Base-by-base conservation (phyloP, 2,797 vertebrate species). In the Mormyrus hasselquistii region DNA sequence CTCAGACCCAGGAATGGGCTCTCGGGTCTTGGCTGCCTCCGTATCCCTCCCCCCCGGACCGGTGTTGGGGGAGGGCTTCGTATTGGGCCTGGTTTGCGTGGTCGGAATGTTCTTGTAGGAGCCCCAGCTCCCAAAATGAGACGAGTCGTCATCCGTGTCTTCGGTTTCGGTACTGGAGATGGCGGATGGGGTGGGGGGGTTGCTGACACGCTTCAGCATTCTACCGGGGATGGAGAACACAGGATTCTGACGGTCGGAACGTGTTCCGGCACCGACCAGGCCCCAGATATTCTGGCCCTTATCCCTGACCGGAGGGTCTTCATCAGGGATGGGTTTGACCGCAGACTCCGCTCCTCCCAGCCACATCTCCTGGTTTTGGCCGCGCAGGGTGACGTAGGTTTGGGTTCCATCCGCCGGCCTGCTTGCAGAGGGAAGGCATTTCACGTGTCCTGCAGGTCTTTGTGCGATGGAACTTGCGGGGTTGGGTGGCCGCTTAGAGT, bases 271-370 rank as follows among this genome's bases (percentile, higher is more conserved):
- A 38, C 90, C 95, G 76, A 22, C 93, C 91, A 93, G 88, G 90
- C 94, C 96, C 96, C 96, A 96, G 85, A 95, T 93, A 0, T 91
- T 90, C 14, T 89, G 93, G 76, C 92, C 95, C 34, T 92, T 94
- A 4, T 97, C 97, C 90, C 95, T 95, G 73, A 96, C 97, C 0
- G 96, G 96, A 87, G 95, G 86, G 90, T 97, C 97, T 90, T 93
- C 93, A 55, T 94, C 69, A 73, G 93, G 90, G 73, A 92, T 90
- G 16, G 86, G 88, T 55, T 86, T 90, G 59, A 88, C 91, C 86
- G 94, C 82, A 25, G 88, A 84, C 8, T 87, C 76, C 86, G 55
- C 88, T 2, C 91, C 94, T 88, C 93, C 94, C 88, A 93, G 92
- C 82, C 90, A 89, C 65, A 8, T 3, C 89, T 94, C 93, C 91